phyloP scores from a whole-genome alignment of 2,888 invertebrate genomes.

The Chymomyza caudatula region DNA sequence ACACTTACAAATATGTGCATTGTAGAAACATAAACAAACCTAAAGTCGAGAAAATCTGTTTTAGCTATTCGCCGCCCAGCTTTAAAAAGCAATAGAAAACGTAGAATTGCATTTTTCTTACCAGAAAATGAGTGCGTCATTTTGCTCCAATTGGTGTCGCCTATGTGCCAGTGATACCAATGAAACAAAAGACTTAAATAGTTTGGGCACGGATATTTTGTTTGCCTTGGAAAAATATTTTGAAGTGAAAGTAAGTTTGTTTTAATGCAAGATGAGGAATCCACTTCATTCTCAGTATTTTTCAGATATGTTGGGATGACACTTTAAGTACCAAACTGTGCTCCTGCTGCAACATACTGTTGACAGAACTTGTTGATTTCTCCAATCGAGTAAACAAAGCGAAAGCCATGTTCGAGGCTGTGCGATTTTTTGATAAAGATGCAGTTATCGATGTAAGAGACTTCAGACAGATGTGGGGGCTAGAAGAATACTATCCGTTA shows the following conservation, averaged over 20 bases:
- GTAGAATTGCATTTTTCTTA: background rate
- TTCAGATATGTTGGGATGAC: background rate
- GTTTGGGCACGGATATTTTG: background rate
- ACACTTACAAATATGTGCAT: background rate
- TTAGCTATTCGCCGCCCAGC: background rate
- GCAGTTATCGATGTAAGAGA: background rate
- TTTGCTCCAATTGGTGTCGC: background rate
- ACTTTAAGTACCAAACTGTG: background rate
- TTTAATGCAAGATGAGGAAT: too few relatives aligned
- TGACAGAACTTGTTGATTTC: background rate
- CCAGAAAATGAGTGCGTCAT: background rate
- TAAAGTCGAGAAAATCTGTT: background rate
- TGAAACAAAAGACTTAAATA: background rate
- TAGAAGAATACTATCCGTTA: background rate
- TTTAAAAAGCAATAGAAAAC: background rate
- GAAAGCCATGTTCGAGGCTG: background rate
- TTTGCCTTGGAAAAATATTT: background rate
- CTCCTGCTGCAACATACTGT: background rate
- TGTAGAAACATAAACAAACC: background rate
- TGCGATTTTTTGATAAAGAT: background rate
- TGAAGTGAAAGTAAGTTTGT: background rate
- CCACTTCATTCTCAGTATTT: too few relatives aligned
- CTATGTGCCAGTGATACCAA: background rate
- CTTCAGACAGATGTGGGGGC: background rate
- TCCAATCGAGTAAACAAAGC: background rate